Percentiles rank a stretch among this genome's conserved stretches.
Evolutionary conservation across 1,140 invertebrate genomes (phyloP).

Genomic region (Drosophila subpulchrella): DNA sequence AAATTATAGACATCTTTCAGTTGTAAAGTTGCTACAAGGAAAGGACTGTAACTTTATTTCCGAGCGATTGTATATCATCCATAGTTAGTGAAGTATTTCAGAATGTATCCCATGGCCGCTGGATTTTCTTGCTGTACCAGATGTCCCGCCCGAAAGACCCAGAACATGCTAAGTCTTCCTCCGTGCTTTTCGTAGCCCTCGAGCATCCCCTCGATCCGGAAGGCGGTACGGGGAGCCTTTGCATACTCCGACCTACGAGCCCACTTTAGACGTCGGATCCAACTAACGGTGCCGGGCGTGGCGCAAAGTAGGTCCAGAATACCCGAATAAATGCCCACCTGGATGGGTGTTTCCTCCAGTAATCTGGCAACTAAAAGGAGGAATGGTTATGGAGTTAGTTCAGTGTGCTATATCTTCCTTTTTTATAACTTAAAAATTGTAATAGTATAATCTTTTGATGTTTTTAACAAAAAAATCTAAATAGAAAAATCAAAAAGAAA

Average conservation of each 20-base stretch:
- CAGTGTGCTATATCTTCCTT: no score
- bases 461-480: no score
- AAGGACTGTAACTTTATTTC: background rate
- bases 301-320: slow-evolving; percentile 90
- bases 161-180: slow-evolving; percentile 90
- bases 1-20: background rate
- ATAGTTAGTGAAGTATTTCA: slow-evolving; percentile 58
- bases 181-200: slow-evolving; percentile 89
- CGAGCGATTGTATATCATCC: background rate
- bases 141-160: slow-evolving; percentile 88
- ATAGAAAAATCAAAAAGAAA: no score
- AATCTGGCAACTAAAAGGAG: slow-evolving; percentile 87
- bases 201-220: slow-evolving; percentile 86
- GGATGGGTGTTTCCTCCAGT: slow-evolving; percentile 87
- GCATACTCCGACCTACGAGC: slow-evolving; percentile 86
- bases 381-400: no score
- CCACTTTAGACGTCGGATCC: slow-evolving; percentile 90
- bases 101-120: slow-evolving; percentile 69
- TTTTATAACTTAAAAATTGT: no score
- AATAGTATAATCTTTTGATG: no score
- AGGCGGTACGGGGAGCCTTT: slow-evolving; percentile 85
- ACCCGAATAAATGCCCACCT: slow-evolving; percentile 77
- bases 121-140: slow-evolving; percentile 85
- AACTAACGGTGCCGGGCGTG: slow-evolving; percentile 88
- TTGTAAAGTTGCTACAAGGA: background rate